Evolutionary conservation across 2,797 vertebrate genomes (phyloP).

Genomic region (Lates japonicus): DNA sequence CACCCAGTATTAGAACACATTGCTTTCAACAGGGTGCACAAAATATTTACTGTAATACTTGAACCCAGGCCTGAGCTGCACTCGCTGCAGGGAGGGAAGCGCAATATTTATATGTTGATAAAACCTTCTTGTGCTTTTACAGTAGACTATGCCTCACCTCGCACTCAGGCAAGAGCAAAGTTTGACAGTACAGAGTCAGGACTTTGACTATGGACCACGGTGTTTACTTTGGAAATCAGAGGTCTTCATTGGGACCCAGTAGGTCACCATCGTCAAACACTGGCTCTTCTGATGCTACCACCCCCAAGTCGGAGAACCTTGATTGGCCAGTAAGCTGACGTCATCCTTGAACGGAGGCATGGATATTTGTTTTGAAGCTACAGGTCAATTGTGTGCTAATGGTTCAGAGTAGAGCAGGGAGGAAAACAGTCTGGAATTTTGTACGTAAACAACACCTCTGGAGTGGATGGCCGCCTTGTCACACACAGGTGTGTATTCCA

Average conservation of each 20-base stretch:
- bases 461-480: constrained; percentile 32
- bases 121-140: constrained; percentile 66
- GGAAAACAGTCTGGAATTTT: constrained; percentile 55
- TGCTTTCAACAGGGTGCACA: constrained; percentile 58
- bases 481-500: constrained; percentile 71
- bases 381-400: constrained; percentile 71
- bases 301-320: constrained; percentile 17
- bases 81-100: constrained; percentile 51
- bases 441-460: constrained; percentile 58
- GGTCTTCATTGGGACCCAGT: constrained; percentile 57
- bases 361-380: constrained; percentile 73
- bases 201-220: constrained; percentile 67
- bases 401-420: constrained; percentile 36
- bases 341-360: constrained; percentile 58
- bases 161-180: constrained; percentile 30
- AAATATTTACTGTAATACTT: constrained; percentile 82
- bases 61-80: constrained; percentile 68
- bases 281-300: constrained; percentile 10
- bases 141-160: constrained; percentile 31
- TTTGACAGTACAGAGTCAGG: constrained; percentile 41
- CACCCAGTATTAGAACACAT: constrained; percentile 44
- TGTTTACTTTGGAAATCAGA: constrained; percentile 75
- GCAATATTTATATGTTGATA: constrained; percentile 79
- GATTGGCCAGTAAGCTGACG: constrained; percentile 48
- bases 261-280: constrained; percentile 75